Base-by-base conservation (phyloP, 1,140 invertebrate genomes). In the Drosophila virilis region DNA sequence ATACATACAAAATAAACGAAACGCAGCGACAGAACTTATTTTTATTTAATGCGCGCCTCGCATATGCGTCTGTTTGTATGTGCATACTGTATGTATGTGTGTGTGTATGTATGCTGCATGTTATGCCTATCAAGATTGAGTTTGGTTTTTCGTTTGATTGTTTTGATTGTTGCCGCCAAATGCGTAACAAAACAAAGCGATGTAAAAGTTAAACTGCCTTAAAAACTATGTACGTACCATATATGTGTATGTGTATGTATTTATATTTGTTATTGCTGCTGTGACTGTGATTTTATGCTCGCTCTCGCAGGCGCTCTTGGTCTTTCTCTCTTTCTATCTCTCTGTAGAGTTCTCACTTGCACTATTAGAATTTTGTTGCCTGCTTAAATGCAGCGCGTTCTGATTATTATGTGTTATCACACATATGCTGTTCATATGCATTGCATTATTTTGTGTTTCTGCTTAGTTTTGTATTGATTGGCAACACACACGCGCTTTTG, bases 211-310 rank as follows among this genome's bases (percentile, higher is more conserved):
- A 46, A 61, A 69, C 40, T 68, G 8, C 45, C 46, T 48, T 65
- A 55, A 15, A 74, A 55, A 69, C 40, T 55, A 51, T 60, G 57
- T 61, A 81, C 59, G 60, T 77, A 62, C 71, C 59, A 74, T 75
- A 65, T 74, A 72, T 83, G 69, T 83, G 57, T 70, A 58, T 82
- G 75, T 71, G 55, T 76, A 60, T 71, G 54, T 66, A 65, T 66
- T 74, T 86, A 70, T 88, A 81, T 86, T 88, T 89, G 84, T 86
- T 86, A 77, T 86, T 86, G 83, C 83, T 80, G 78, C 74, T 55
- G 71, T 50, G 64, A 57, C 58, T 74, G 72, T 70, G 83, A 86
- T 86, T 85, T 64, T 90, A 84, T 90, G 84, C 80, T 88, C 38
- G 61, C 69, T 72, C 52, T 54, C 48, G 32, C 54, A 13, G 32